Percentiles rank a stretch among this genome's conserved stretches.
phyloP scores from a whole-genome alignment of 2,113 vertebrate species.

The Synodontis membranacea region DNA sequence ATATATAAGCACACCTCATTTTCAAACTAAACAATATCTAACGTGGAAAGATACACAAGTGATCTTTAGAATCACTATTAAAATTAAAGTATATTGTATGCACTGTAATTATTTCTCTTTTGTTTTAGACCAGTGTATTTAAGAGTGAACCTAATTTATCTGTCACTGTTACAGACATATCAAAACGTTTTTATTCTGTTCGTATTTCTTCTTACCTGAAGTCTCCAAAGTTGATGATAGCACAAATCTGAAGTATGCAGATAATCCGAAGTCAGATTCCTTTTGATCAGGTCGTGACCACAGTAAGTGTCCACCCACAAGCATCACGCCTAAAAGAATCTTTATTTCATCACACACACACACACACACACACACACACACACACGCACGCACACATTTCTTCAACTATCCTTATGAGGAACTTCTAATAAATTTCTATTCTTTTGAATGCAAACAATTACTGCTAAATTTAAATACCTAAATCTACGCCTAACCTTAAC shows the following conservation, averaged over 20 bases:
- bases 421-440: background rate
- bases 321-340: background rate
- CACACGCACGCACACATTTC: background rate
- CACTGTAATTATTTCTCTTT: background rate
- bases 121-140: background rate
- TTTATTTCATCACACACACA: slow-evolving; percentile 2
- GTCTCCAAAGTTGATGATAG: background rate
- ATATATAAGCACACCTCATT: too few species aligned
- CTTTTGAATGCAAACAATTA: too few species aligned
- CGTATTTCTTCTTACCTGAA: background rate
- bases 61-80: background rate
- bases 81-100: background rate
- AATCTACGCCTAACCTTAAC: background rate
- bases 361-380: background rate
- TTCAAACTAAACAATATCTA: background rate
- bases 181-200: background rate
- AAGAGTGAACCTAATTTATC: background rate
- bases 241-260: background rate
- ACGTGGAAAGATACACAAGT: background rate
- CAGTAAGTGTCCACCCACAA: slow-evolving; percentile 36
- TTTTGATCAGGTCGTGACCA: background rate
- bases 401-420: background rate
- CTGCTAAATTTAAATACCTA: too few species aligned
- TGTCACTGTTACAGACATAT: background rate
- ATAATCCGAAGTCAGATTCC: background rate